A percentile compares a stretch with the other conserved stretches of the same genome.
Evolutionary conservation across 1,140 invertebrate species (phyloP).

Genomic region (Leptinotarsa defecta): DNA sequence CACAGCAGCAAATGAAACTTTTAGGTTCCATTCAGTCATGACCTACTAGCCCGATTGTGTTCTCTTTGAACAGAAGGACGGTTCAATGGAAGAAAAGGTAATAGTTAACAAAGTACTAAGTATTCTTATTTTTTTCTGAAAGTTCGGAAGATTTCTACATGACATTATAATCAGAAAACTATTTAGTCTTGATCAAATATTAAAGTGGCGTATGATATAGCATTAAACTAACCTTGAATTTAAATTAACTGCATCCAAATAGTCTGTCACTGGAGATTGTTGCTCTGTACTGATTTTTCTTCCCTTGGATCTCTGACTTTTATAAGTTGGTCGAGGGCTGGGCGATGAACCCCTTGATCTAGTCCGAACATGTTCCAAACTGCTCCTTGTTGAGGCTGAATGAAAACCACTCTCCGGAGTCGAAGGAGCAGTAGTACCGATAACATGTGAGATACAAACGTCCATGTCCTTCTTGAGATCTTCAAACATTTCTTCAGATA

Average conservation of each 20-base stretch:
- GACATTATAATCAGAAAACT: too few species aligned
- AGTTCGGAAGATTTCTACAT: too few species aligned
- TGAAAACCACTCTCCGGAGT: conserved; percentile 55
- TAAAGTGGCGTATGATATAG: too few species aligned
- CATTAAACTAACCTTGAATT: not conserved
- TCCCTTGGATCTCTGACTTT: conserved; percentile 48
- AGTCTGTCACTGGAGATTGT: conserved; percentile 44
- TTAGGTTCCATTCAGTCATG: too few species aligned
- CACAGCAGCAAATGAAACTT: too few species aligned
- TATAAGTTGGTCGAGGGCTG: conserved; percentile 51
- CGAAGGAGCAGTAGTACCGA: conserved; percentile 65
- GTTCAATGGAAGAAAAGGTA: too few species aligned
- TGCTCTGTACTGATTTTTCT: conserved; percentile 54
- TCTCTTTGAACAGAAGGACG: too few species aligned
- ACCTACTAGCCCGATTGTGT: too few species aligned
- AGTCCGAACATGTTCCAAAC: conserved; percentile 47
- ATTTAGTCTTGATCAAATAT: too few species aligned
- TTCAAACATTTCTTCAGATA: conserved; percentile 79
- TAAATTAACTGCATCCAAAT: conserved; percentile 38
- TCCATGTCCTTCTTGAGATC: conserved; percentile 55
- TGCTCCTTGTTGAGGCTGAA: conserved; percentile 56
- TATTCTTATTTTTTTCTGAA: too few species aligned
- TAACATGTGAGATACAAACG: conserved; percentile 78
- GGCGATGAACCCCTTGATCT: conserved; percentile 50
- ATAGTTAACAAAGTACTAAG: too few species aligned